These are phyloP conservation scores for Bombus huntii DNA, from an alignment of 1,140 invertebrate genomes.

Conservation along the genomic window DNA sequence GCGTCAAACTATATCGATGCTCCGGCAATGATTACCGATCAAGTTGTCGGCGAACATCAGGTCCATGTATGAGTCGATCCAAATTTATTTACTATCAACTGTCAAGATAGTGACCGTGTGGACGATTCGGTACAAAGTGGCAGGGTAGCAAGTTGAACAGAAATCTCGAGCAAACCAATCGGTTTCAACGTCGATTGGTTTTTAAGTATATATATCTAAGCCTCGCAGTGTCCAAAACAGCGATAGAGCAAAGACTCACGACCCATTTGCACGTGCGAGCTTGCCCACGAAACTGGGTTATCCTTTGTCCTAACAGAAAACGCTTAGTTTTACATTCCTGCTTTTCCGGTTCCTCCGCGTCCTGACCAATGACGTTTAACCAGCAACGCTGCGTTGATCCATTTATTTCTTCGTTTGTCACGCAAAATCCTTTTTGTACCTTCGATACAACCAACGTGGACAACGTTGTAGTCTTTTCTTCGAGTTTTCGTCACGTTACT, in stretches of 20 bases:
- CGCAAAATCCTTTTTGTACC: neutral
- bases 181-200: neutral
- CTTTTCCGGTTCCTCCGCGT: slow-evolving; percentile 59
- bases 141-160: neutral
- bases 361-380: slow-evolving; percentile 51
- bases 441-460: neutral
- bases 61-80: neutral
- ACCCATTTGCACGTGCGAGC: slow-evolving; percentile 50
- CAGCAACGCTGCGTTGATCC: neutral
- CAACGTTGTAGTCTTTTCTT: too few species aligned
- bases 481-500: too few species aligned
- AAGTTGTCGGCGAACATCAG: neutral
- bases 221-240: neutral
- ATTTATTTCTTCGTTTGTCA: slow-evolving; percentile 16
- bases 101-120: too few species aligned
- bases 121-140: neutral
- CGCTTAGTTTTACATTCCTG: slow-evolving; percentile 36
- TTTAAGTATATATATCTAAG: neutral
- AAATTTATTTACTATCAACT: neutral
- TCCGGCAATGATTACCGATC: neutral
- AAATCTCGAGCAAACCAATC: too few species aligned
- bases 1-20: neutral
- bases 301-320: slow-evolving; percentile 64
- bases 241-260: slow-evolving; percentile 32
- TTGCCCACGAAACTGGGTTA: slow-evolving; percentile 64